Conservation (phyloP, 2,888 invertebrate genomes). For the Eretmocerus hayati region DNA sequence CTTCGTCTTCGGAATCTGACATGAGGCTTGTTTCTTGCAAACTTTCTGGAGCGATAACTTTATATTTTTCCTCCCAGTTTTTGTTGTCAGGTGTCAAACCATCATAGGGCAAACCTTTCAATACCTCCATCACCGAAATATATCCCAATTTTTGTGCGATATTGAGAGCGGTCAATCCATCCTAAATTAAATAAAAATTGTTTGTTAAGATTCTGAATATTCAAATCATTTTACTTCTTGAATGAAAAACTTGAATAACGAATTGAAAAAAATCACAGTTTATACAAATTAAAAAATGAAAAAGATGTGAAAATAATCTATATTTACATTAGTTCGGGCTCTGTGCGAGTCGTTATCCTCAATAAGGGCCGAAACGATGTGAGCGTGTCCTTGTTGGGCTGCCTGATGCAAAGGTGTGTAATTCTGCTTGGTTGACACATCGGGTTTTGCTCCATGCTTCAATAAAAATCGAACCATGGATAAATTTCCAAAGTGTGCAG, state of each 20-base stretch:
- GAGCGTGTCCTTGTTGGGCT: slow-evolving; percentile 95
- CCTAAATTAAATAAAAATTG: slow-evolving; percentile 53
- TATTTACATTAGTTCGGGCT: slow-evolving; percentile 83
- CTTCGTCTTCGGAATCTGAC: slow-evolving; percentile 99
- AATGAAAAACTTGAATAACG: neutral
- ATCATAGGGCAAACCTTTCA: slow-evolving; percentile 59
- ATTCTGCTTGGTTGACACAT: slow-evolving; percentile 59
- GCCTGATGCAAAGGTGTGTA: slow-evolving; percentile 97
- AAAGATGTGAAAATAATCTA: neutral
- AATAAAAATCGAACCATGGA: slow-evolving; percentile 85
- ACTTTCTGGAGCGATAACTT: slow-evolving; percentile 94
- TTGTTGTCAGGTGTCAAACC: slow-evolving; percentile 48
- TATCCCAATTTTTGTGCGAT: slow-evolving; percentile 96
- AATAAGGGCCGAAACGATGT: slow-evolving; percentile 84
- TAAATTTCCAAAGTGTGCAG: slow-evolving; percentile 93
- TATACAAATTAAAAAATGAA: no score
- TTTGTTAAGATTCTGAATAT: neutral
- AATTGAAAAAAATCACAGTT: no score
- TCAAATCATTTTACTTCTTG: neutral
- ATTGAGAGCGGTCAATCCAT: slow-evolving; percentile 92
- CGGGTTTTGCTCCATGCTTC: slow-evolving; percentile 82
- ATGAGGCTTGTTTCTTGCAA: slow-evolving; percentile 95
- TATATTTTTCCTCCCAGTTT: slow-evolving; percentile 87
- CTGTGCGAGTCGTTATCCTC: slow-evolving; percentile 93
- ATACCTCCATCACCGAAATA: slow-evolving; percentile 94